A percentile compares a stretch with the other conserved stretches of the same genome.
Conservation (phyloP, 2,888 invertebrate species). For the Spisula solida region DNA sequence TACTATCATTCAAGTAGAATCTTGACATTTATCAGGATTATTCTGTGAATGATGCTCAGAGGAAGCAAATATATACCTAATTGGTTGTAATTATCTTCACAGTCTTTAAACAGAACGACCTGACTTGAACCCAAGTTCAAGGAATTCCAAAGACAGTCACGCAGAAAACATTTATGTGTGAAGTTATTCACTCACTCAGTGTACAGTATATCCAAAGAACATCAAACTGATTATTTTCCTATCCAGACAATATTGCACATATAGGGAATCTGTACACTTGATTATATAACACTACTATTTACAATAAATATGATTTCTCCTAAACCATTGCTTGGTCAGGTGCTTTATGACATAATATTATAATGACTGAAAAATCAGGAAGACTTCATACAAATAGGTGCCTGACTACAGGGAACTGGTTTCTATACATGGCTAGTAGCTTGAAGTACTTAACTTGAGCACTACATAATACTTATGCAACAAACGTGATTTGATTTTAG, state of each 20-base stretch:
- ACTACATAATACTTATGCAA: background rate
- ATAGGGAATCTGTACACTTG: constrained; percentile 15
- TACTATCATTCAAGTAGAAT: too few relatives aligned
- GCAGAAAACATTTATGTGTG: too few relatives aligned
- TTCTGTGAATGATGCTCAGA: too few relatives aligned
- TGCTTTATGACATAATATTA: background rate
- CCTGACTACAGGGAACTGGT: background rate
- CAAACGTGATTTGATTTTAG: background rate
- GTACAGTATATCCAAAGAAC: background rate
- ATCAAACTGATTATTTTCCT: background rate
- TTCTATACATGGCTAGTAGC: background rate
- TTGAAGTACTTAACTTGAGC: background rate
- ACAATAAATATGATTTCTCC: constrained; percentile 22
- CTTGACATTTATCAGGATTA: too few relatives aligned
- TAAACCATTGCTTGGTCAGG: background rate
- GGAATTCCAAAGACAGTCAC: too few relatives aligned
- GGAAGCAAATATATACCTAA: too few relatives aligned
- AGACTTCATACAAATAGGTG: constrained; percentile 4
- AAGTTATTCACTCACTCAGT: too few relatives aligned
- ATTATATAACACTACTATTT: constrained; percentile 7
- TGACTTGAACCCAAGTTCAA: too few relatives aligned
- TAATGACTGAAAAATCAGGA: constrained; percentile 6
- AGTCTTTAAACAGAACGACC: too few relatives aligned
- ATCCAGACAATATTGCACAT: constrained; percentile 39
- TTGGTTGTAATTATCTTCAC: too few relatives aligned